phyloP scores from a whole-genome alignment of 2,113 vertebrate genomes.

The Onychorhynchus coronatus region DNA sequence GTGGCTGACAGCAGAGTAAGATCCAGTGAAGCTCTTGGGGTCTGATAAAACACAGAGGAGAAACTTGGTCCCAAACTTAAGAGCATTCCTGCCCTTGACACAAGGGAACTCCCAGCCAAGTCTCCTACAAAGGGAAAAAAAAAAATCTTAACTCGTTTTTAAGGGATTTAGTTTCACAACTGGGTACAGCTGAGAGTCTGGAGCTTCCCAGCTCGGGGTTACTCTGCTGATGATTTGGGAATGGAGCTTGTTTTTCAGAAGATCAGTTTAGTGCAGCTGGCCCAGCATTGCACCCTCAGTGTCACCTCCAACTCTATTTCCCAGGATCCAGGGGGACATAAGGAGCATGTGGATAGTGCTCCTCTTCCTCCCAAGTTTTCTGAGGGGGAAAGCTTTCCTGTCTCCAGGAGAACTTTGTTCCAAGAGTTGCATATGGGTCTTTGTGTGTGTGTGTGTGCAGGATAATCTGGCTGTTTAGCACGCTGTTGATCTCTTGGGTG shows the following conservation, averaged over 20 bases:
- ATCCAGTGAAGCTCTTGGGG: neutral
- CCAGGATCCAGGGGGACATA: neutral
- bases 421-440: accelerated
- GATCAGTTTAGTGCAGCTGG: neutral
- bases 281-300: neutral
- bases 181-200: neutral
- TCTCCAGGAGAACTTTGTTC: neutral
- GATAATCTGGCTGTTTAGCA: neutral
- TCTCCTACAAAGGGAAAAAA: neutral
- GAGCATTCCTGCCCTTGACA: neutral
- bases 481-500: neutral
- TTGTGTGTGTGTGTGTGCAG: neutral
- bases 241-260: neutral
- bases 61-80: neutral
- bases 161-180: neutral
- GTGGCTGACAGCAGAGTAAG: neutral
- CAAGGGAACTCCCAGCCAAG: neutral
- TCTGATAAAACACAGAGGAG: neutral
- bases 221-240: neutral
- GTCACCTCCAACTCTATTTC: neutral
- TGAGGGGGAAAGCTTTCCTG: neutral
- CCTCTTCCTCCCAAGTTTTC: neutral
- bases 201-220: neutral
- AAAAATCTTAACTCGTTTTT: accelerated
- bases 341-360: accelerated